These are phyloP conservation scores for Xerus inauris DNA, from an alignment of 2,113 vertebrate species.

Conservation along the genomic window DNA sequence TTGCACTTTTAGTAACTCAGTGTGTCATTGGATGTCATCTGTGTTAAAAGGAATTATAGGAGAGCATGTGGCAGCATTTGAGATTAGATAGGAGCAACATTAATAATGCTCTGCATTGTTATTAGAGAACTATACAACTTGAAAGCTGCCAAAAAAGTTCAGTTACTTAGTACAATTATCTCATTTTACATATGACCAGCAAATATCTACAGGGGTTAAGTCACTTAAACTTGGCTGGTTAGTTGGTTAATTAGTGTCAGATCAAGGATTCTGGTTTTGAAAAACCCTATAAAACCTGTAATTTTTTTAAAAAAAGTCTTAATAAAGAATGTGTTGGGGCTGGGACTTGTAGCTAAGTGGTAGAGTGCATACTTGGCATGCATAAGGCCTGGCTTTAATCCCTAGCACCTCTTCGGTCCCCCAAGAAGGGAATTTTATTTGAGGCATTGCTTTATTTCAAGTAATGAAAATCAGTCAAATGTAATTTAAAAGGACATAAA, in stretches of 20 bases:
- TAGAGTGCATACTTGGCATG: neutral
- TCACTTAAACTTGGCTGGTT: neutral
- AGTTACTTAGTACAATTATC: neutral
- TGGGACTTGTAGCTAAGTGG: neutral
- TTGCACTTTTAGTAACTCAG: neutral
- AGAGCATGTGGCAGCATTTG: neutral
- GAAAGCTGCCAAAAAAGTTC: neutral
- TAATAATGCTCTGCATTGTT: neutral
- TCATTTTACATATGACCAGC: neutral
- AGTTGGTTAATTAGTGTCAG: neutral
- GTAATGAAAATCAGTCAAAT: neutral
- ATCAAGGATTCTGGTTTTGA: constrained; percentile 43
- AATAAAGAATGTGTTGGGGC: neutral
- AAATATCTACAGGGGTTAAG: neutral
- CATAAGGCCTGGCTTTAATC: neutral
- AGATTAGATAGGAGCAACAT: neutral
- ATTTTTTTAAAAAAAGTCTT: neutral
- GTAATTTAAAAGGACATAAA: constrained; percentile 21
- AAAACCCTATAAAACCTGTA: neutral
- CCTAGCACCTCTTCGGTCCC: neutral
- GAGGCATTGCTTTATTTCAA: neutral
- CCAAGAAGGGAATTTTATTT: neutral
- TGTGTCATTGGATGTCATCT: neutral
- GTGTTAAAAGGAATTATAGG: neutral
- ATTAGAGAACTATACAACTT: neutral